Base-by-base conservation (phyloP, 2,797 vertebrate genomes). In the Myotis daubentonii region DNA sequence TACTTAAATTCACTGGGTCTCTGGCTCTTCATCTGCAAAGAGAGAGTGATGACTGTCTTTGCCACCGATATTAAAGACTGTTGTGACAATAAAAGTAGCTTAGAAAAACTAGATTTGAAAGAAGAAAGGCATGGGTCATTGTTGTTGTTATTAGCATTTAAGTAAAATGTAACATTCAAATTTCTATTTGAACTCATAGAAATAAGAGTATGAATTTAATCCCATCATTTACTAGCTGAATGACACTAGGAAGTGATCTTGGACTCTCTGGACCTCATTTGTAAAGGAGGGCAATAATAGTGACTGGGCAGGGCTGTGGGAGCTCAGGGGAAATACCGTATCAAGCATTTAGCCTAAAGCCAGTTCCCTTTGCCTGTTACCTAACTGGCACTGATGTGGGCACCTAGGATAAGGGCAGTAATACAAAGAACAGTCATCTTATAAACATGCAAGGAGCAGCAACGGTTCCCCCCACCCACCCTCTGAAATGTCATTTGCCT, bases 271-370 rank as follows among this genome's bases (percentile, higher is more conserved):
- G 38, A 12, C 2, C 68, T 74, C 49, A 25, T 85, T 44, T 75
- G 28, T 57, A 60, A 55, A 85, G 20, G 36, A 23, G 16, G 38
- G 23, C 68, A 78, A 19, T 70, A 70, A 41, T 5, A 28, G 38
- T 60, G 44, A 83, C 47, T 1, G 2, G 6, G 7, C 0, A 2
- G 19, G 41, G 15, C 11, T 28, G 0, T 11, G 6, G 28, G 16
- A 25, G 5, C n/a, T 47, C 38, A 38, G 53, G 7, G 20, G 28
- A 1, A 33, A 11, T 2, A 33, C 23, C 3, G 6, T 1, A 62
- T 30, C 33, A 65, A 81, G 6, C 17, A 49, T 44, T 9, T 62
- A 84, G n/a, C 8, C 15, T 49, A 44, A 38, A 33, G 13, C 15
- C 23, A 38, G n/a, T 60, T 86, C 13, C 25, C 33, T 68, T 51